A percentile compares a stretch with the other conserved stretches of the same genome.
Conservation (phyloP, 2,888 invertebrate genomes). For the Phorcus lineatus region DNA sequence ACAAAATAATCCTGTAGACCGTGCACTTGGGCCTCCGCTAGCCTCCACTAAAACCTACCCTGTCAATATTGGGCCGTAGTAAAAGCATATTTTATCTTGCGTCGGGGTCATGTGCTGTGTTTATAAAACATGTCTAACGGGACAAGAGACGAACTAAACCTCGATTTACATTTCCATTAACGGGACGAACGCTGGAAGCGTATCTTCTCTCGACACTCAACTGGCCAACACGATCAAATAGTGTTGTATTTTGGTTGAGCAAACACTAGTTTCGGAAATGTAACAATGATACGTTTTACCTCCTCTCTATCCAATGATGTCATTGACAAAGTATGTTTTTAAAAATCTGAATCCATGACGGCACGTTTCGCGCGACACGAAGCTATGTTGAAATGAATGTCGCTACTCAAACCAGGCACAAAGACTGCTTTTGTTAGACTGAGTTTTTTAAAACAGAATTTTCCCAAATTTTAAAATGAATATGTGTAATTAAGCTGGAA, state of each 20-base stretch:
- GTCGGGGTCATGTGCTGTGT: slow-evolving; percentile 21
- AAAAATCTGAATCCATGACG: no score
- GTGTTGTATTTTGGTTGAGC: slow-evolving; percentile 13
- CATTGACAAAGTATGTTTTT: not conserved
- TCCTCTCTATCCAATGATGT: not conserved
- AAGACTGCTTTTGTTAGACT: no score
- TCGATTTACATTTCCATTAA: slow-evolving; percentile 17
- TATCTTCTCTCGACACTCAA: slow-evolving; percentile 3
- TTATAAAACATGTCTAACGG: slow-evolving; percentile 28
- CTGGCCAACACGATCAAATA: slow-evolving; percentile 26
- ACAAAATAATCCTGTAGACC: not conserved
- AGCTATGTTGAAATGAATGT: no score
- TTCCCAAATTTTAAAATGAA: no score
- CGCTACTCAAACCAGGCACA: no score
- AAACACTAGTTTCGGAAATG: not conserved
- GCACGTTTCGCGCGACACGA: no score
- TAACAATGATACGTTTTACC: not conserved
- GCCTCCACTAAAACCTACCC: slow-evolving; percentile 11
- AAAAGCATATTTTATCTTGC: slow-evolving; percentile 29
- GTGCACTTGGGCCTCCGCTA: not conserved
- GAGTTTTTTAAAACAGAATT: no score
- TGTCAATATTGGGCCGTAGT: slow-evolving; percentile 19
- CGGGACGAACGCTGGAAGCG: not conserved
- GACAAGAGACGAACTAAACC: not conserved
- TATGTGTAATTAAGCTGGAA: no score